Base-by-base conservation (phyloP, 2,113 vertebrate genomes). In the Halichoerus grypus region DNA sequence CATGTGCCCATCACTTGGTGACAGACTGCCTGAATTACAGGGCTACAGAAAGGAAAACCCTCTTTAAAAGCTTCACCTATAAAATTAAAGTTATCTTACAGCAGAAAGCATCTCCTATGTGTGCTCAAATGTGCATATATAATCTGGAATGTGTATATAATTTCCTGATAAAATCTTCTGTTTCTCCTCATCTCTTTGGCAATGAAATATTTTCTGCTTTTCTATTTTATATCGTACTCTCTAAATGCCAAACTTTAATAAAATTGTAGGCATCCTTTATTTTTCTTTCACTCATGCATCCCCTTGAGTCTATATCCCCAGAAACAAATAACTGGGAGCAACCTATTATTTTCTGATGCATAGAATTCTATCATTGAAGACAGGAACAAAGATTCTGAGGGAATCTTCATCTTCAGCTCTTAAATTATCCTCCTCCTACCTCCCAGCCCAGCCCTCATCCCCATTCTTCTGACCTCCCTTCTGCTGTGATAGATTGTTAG, bases 161-260 rank as follows among this genome's bases (percentile, higher is more conserved):
- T 90, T 69, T 81, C 51, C 59, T 82, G 42, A 61, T 81, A 77
- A 90, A 86, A 42, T 53, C 42, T 57, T 65, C 46, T 46, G 24
- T n/a, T 51, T 87, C 61, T 33, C 59, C 12, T 93, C 22, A 63
- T 91, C n/a, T 96, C 9, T 82, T 71, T 86, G 57, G 11, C 26
- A 81, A 79, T 53, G 49, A 49, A 39, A 88, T 88, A 76, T 90
- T 14, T 95, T 65, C 71, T 55, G 39, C 33, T 84, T 97, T 87
- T 81, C 39, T 4, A 49, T 49, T 95, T 92, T 88, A 49, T 28
- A 12, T 49, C 59, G 53, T 36, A 84, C 49, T 31, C 76, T 24
- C 42, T 59, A 85, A 91, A 77, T 91, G 16, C 39, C 49, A 88
- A 80, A 88, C 42, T 81, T 84, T 55, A 88, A 55, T 95, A 61